Percentiles rank a stretch among this genome's conserved stretches.
These are phyloP conservation scores for Paramuricea clavata DNA, from an alignment of 92 coral and sea anemone species.

Conservation along the genomic window DNA sequence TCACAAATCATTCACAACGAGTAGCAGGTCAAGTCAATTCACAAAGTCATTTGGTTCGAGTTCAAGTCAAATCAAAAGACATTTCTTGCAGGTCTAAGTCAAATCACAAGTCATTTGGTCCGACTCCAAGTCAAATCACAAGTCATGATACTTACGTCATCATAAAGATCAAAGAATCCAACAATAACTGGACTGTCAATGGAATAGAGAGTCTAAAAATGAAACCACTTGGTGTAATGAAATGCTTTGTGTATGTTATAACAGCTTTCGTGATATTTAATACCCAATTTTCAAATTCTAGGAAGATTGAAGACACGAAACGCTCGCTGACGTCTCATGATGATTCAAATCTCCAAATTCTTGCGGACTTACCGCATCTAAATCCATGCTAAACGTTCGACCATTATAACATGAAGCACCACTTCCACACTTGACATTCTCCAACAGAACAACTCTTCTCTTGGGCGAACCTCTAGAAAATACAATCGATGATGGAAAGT, in stretches of 20 bases:
- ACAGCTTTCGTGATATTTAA: no score
- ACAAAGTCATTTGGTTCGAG: no score
- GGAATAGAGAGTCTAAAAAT: constrained; percentile 67
- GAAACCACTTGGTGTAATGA: not conserved
- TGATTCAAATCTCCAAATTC: not conserved
- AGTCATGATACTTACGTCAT: constrained; percentile 82
- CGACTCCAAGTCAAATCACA: no score
- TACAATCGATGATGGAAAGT: no score
- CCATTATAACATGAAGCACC: constrained; percentile 36
- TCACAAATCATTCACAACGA: no score
- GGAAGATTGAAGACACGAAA: not conserved
- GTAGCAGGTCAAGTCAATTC: no score
- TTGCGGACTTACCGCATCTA: constrained; percentile 7
- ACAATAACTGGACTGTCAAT: constrained; percentile 85
- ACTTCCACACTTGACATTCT: constrained; percentile 17
- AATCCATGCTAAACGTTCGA: constrained; percentile 17
- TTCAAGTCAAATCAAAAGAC: no score
- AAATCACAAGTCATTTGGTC: no score
- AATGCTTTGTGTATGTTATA: no score
- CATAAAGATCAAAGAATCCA: constrained; percentile 87
- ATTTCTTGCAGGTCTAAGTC: no score
- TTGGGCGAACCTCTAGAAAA: not conserved
- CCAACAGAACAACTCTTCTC: constrained; percentile 29
- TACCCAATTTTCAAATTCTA: no score
- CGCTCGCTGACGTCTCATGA: not conserved